Evolutionary conservation across 2,888 invertebrate species (phyloP).

Genomic region (Leucania comma): DNA sequence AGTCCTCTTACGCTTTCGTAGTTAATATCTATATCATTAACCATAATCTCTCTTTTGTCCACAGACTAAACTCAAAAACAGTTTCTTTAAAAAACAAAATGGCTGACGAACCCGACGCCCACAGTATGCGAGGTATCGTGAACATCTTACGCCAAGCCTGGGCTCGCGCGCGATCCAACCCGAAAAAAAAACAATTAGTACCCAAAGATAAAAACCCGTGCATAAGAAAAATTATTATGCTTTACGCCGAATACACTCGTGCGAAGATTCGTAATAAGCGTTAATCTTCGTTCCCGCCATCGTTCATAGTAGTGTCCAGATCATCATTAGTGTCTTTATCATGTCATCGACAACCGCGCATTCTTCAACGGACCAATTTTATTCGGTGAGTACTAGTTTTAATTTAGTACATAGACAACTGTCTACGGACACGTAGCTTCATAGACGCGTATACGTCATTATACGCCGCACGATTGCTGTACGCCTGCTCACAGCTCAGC

Average conservation of each 20-base stretch:
- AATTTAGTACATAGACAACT: background rate
- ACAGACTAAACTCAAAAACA: constrained; percentile 4
- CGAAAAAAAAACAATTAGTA: background rate
- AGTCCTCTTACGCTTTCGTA: too few relatives aligned
- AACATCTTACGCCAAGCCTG: background rate
- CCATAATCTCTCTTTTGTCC: background rate
- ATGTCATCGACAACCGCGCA: background rate
- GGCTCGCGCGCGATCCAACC: background rate
- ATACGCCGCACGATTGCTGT: too few relatives aligned
- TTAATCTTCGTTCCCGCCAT: background rate
- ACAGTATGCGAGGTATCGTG: background rate
- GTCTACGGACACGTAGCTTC: too few relatives aligned
- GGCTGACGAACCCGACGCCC: background rate
- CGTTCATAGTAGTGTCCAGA: background rate
- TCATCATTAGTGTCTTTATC: background rate
- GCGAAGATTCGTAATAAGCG: background rate
- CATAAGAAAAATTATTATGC: background rate
- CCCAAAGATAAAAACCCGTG: background rate
- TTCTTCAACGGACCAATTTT: background rate
- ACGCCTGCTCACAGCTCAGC: too few relatives aligned
- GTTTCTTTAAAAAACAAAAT: constrained; percentile 5
- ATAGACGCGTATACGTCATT: too few relatives aligned
- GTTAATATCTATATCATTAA: constrained; percentile 3
- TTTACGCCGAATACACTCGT: background rate
- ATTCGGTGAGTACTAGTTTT: constrained; percentile 29